Conservation (phyloP, 2,113 vertebrate species). For the Corythaixoides concolor region DNA sequence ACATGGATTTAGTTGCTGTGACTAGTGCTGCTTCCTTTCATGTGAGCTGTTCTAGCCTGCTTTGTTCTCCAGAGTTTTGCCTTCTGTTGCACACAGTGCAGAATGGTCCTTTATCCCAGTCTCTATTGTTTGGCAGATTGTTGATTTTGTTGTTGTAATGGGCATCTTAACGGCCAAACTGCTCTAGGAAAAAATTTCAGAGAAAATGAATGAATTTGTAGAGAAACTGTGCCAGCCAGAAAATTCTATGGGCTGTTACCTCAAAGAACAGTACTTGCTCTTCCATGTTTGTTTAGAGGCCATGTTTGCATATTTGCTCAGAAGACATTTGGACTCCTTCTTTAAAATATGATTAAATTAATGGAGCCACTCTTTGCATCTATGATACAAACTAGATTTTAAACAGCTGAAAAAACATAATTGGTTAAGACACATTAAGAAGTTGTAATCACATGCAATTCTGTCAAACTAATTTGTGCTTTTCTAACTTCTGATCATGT, state of each 20-base stretch:
- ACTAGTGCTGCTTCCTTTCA: not conserved
- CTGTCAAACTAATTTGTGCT: not conserved
- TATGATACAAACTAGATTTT: not conserved
- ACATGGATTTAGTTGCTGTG: not conserved
- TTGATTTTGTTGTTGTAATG: not conserved
- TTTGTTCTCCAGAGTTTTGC: not conserved
- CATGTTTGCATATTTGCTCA: not conserved
- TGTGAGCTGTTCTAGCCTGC: not conserved
- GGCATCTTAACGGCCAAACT: not conserved
- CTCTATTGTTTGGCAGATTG: not conserved
- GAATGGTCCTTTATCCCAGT: not conserved
- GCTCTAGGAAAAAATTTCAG: not conserved
- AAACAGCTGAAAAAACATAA: not conserved
- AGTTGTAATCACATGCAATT: not conserved
- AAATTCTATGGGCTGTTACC: not conserved
- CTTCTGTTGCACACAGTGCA: not conserved
- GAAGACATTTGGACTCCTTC: not conserved
- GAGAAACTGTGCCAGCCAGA: not conserved
- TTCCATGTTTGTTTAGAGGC: not conserved
- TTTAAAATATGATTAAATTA: not conserved
- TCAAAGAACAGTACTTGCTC: not conserved
- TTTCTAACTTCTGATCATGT: not conserved
- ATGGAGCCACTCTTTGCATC: not conserved
- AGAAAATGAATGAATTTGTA: not conserved
- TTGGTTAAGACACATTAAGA: not conserved